Base-by-base conservation (phyloP, 2,113 vertebrate species). In the Astur gentilis region DNA sequence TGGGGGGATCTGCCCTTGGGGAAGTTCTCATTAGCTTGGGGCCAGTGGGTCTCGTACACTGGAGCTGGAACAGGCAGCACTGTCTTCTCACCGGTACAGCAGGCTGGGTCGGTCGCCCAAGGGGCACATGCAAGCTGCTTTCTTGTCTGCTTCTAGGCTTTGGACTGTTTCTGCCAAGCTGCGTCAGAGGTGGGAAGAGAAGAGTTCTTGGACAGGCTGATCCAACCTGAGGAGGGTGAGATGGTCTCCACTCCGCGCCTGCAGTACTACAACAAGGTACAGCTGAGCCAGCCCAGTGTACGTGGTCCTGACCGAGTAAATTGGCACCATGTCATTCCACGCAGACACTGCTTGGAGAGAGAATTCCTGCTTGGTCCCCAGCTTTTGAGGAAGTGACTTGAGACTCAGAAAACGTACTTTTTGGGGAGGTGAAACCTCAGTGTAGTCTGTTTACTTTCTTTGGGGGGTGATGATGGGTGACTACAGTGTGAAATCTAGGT, bases 231-330 rank as follows among this genome's bases (percentile, higher is more conserved):
- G 16, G 99, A 99, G 18, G 99, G 99, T 0, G 98, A 99, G 5
- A 45, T 97, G 34, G 89, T 96, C 6, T 97, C 98, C 36, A 97
- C 97, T 0, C 98, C 99, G 6, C 96, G 98, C 26, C 93, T 99
- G 47, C 99, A 99, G 87, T 99, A 99, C 96, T 99, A 99, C 87
- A 99, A 98, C 96, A 99, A 99, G 99, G 99, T 99, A 96, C 0
- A 3, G 76, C 54, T 3, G 36, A 20, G 47, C 47, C 1, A 0
- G 8, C 52, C 38, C 34, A 3, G 15, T 2, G 0, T 5, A 7
- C 29, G 1, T 1, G 2, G 16, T 36, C 18, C 57, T 16, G 34
- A 23, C 44, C 5, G 4, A 52, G 22, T 9, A 8, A 72, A n/a
- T 14, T 6, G 5, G 32, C 44, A 21, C 36, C 3, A 1, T 4